These are phyloP conservation scores for Nibea albiflora DNA, from an alignment of 2,113 vertebrate genomes.

Conservation along the genomic window DNA sequence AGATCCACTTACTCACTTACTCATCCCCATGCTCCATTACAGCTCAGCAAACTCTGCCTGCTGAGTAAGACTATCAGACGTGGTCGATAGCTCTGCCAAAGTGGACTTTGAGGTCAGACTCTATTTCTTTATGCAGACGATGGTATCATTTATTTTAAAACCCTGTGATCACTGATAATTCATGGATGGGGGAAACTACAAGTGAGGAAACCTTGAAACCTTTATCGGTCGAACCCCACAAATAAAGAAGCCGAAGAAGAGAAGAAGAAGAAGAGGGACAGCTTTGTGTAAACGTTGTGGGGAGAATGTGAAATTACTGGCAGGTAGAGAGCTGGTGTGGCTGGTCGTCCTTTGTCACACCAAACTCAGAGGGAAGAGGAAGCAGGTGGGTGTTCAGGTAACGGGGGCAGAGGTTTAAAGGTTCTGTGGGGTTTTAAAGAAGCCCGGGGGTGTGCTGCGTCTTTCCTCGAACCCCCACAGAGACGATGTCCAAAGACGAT, in stretches of 20 bases:
- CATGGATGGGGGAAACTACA: background rate
- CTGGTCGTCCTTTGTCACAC: conserved; percentile 7
- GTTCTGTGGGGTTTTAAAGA: background rate
- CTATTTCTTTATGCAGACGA: background rate
- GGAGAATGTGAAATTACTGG: conserved; percentile 14
- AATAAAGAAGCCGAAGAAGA: background rate
- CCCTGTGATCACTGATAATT: background rate
- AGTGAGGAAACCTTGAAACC: background rate
- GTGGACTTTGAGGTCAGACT: background rate
- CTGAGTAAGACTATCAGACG: background rate
- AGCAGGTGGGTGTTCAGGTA: background rate
- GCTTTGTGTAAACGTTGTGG: conserved; percentile 20
- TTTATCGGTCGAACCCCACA: conserved; percentile 42
- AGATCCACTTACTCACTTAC: background rate
- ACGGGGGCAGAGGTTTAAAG: background rate
- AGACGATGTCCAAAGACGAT: background rate
- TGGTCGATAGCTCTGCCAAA: background rate
- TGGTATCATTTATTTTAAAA: too few relatives aligned
- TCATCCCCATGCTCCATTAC: too few relatives aligned
- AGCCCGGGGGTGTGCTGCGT: conserved; percentile 38
- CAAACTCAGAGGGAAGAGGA: conserved; percentile 23
- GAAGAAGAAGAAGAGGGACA: background rate
- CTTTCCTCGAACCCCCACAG: conserved; percentile 11
- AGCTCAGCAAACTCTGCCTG: background rate
- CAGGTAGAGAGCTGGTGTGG: conserved; percentile 44